Evolutionary conservation across 2,113 vertebrate species (phyloP).

Genomic region (Microtus richardsoni): DNA sequence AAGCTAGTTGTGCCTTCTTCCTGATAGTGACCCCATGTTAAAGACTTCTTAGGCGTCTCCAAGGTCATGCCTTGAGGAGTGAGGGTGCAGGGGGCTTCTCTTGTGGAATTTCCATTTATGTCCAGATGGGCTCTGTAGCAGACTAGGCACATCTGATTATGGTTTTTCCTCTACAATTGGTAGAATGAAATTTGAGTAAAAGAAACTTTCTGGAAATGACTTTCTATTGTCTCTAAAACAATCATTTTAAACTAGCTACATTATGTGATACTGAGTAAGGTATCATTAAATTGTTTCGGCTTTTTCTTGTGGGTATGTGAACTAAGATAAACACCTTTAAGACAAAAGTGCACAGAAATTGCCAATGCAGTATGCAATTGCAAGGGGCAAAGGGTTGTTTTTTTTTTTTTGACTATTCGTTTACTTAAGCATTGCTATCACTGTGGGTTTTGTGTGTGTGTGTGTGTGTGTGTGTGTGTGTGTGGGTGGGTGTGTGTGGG

Average conservation of each 20-base stretch:
- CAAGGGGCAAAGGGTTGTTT: neutral
- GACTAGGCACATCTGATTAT: neutral
- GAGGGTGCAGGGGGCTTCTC: neutral
- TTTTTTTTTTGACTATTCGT: neutral
- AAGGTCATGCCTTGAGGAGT: neutral
- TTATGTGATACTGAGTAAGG: neutral
- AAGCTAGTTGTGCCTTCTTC: neutral
- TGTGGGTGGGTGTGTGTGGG: no score
- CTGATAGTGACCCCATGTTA: no score
- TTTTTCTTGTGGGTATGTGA: constrained; percentile 6
- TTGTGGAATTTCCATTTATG: no score
- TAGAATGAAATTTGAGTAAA: neutral
- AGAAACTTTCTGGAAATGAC: neutral
- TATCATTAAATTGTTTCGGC: neutral
- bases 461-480: no score
- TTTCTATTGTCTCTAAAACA: neutral
- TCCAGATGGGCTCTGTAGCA: neutral
- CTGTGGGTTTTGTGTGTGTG: no score
- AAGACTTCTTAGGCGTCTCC: neutral
- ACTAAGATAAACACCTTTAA: neutral
- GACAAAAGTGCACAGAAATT: neutral
- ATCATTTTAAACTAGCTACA: neutral
- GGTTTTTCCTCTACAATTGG: neutral
- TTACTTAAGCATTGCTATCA: neutral
- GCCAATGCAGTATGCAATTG: neutral